Base-by-base conservation (phyloP, 2,797 vertebrate genomes). In the Leuciscus waleckii region DNA sequence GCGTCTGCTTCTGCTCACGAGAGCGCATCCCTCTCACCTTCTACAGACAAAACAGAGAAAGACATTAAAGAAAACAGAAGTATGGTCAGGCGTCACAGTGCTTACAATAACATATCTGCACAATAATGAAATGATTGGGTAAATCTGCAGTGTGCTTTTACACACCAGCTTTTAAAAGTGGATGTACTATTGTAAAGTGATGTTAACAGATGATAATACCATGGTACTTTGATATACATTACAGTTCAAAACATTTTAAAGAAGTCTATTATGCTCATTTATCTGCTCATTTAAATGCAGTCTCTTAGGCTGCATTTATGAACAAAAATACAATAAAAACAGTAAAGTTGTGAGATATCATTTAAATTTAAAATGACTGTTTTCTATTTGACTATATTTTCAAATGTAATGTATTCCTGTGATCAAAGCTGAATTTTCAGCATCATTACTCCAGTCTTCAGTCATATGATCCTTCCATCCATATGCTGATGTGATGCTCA, bases 1-100 rank as follows among this genome's bases (percentile, higher is more conserved):
- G 81, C 0, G 17, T 79, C 39, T 75, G 81, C 0, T 26, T 79
- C 39, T 37, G 88, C 1, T 90, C 79, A 78, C 90, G 93, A 41
- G 74, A 90, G 88, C 51, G 94, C 88, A 89, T 92, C 1, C 68
- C 84, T 16, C n/a, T 88, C 82, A 95, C 71, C 35, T 86, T 94
- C 95, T 95, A 87, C 41, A 75, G 8, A 87, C 8, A 41, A 46
- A 86, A 19, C 49, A 73, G 7, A 10, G 19, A 9, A 67, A 43
- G 6, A 65, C 17, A 17, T 49, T 39, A 39, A 63, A 2, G n/a
- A 29, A 32, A 65, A 32, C 2, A 43, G 7, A 68, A 29, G 10
- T 37, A 65, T 10, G 3, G 23, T 29, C 51, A 74, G 26, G 11
- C 0, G 69, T 49, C 1, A 35, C 2, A 14, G 16, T 14, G 51